A percentile compares a stretch with the other conserved stretches of the same genome.
Conservation (phyloP, 2,888 invertebrate genomes). For the Eupelmus urozonus region DNA sequence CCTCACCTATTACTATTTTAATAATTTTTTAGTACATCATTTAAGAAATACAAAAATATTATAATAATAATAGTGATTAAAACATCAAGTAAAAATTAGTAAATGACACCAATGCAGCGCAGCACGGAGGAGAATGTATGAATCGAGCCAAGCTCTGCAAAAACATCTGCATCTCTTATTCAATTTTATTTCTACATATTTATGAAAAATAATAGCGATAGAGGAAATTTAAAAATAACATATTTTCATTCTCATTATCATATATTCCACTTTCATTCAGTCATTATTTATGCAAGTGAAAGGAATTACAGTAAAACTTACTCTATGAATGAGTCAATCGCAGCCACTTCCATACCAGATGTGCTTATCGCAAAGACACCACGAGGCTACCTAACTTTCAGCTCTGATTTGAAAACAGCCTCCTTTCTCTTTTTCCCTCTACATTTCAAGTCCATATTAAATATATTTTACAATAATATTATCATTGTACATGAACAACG, state of each 20-base stretch:
- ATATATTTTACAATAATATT: constrained; percentile 77
- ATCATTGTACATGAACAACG: constrained; percentile 76
- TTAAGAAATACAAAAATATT: constrained; percentile 31
- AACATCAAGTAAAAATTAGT: constrained; percentile 35
- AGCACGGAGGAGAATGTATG: constrained; percentile 61
- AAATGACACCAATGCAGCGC: constrained; percentile 41
- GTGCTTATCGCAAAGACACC: constrained; percentile 63
- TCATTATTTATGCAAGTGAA: constrained; percentile 70
- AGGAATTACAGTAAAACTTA: constrained; percentile 71
- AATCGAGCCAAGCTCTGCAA: constrained; percentile 57
- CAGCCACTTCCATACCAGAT: constrained; percentile 70
- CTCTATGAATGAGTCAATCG: constrained; percentile 70
- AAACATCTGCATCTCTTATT: constrained; percentile 61
- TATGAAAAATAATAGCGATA: constrained; percentile 63
- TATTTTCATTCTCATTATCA: constrained; percentile 66
- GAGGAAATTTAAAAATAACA: constrained; percentile 61
- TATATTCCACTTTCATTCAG: constrained; percentile 71
- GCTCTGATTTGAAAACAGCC: constrained; percentile 72
- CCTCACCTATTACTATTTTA: constrained; percentile 27
- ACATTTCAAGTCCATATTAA: constrained; percentile 74
- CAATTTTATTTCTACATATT: constrained; percentile 66
- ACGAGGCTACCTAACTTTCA: constrained; percentile 62
- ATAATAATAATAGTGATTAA: constrained; percentile 9
- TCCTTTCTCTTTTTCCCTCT: constrained; percentile 61
- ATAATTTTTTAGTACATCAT: constrained; percentile 21